These are phyloP conservation scores for Pelvicachromis taeniatus DNA, from an alignment of 2,113 vertebrate species.

Conservation along the genomic window DNA sequence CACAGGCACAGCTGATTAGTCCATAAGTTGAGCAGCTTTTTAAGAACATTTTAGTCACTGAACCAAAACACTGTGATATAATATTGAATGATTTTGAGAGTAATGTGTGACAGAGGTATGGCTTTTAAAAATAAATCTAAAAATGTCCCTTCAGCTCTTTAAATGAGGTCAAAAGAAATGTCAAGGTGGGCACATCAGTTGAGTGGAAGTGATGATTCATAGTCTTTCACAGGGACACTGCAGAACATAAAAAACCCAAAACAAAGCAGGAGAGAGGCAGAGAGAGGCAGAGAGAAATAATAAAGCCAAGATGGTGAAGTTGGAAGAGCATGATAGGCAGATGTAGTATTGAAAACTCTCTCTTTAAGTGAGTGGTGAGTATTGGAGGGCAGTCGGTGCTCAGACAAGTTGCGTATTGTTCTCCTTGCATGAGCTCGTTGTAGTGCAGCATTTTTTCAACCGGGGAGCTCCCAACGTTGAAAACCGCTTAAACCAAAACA, in stretches of 20 bases:
- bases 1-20: background rate
- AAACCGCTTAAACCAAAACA: slow-evolving; percentile 83
- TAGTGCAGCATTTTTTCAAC: slow-evolving; percentile 50
- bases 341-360: slow-evolving; percentile 23
- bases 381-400: slow-evolving; percentile 27
- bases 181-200: background rate
- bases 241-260: background rate
- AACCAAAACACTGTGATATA: background rate
- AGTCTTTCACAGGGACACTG: background rate
- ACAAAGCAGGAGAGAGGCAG: background rate
- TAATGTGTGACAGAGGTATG: background rate
- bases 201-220: background rate
- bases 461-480: slow-evolving; percentile 77
- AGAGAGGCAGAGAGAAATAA: background rate
- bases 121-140: background rate
- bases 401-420: slow-evolving; percentile 72
- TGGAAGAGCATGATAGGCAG: background rate
- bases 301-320: background rate
- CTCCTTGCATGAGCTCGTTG: slow-evolving; percentile 42
- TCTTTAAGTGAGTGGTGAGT: slow-evolving; percentile 30
- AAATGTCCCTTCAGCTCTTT: background rate
- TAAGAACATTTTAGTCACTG: background rate
- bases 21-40: background rate
- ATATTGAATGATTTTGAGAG: background rate
- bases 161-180: background rate